Percentiles rank a stretch among this genome's conserved stretches.
Conservation (phyloP, 2,113 vertebrate genomes). For the Lampris incognitus region DNA sequence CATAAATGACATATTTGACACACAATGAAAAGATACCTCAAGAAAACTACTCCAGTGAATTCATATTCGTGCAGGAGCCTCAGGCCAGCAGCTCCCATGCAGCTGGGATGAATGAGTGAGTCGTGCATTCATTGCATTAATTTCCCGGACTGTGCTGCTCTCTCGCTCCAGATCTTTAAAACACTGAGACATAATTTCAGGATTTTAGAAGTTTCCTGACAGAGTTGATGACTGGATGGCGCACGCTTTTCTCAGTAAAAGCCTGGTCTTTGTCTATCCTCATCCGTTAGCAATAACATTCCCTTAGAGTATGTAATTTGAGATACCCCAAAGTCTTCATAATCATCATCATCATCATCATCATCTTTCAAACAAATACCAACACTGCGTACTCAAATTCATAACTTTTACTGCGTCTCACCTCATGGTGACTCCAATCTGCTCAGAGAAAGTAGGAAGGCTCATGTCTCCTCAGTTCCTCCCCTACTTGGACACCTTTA, state of each 20-base stretch:
- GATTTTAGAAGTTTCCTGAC: not conserved
- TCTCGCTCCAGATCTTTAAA: conserved; percentile 9
- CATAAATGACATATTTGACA: no score
- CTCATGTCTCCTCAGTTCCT: conserved; percentile 31
- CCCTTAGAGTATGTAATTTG: conserved; percentile 6
- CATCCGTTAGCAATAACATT: conserved; percentile 7
- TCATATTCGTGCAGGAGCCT: no score
- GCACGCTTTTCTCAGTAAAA: not conserved
- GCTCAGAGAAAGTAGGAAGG: conserved; percentile 48
- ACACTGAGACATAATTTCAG: not conserved
- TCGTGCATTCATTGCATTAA: not conserved
- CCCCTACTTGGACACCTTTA: conserved; percentile 61
- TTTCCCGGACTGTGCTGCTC: conserved; percentile 18
- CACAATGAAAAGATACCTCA: no score
- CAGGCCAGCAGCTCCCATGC: no score
- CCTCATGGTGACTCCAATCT: conserved; percentile 24
- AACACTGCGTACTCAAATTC: conserved; percentile 22
- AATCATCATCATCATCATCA: conserved; percentile 5
- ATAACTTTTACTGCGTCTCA: conserved; percentile 21
- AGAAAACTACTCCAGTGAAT: no score
- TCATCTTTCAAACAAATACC: conserved; percentile 12
- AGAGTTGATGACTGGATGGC: no score
- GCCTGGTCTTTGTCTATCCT: conserved; percentile 22
- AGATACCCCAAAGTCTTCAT: conserved; percentile 24
- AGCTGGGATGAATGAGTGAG: no score